Base-by-base conservation (phyloP, 2,113 vertebrate species). In the Notothenia rossii region DNA sequence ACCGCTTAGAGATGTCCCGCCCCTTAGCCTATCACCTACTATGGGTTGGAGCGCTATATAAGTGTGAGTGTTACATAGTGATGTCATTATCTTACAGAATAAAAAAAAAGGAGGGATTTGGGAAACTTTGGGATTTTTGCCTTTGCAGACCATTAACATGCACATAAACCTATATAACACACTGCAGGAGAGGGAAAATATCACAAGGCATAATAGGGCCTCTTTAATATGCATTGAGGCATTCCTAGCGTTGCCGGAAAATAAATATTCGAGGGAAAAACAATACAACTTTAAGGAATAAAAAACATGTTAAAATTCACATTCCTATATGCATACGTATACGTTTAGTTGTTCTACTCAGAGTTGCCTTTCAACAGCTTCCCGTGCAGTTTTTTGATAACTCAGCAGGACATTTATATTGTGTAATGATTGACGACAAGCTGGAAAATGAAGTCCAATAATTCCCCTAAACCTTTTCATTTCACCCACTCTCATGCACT, bases 401-500 rank as follows among this genome's bases (percentile, higher is more conserved):
- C 2, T 40, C 36, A 40, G 33, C 13, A 7, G 12, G 58, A 33
- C 51, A 17, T 58, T 65, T 18, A 13, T 8, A 55, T 33, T 0
- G 22, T 49, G 49, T 60, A 51, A 36, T 58, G 20, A 50, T 18
- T 10, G 58, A 65, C 43, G 10, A 11, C 62, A 12, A 54, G 60
- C 36, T 36, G 48, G 20, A 67, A 68, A 58, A 56, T 45, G 18
- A 51, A 72, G 18, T 75, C 51, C 33, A 40, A 22, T 56, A 50
- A 82, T 43, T 54, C 4, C 13, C 17, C 3, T 0, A 14, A 65
- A 50, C 36, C 43, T 36, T 62, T 75, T 72, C 2, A 82, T 79
- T 61, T 79, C 14, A 62, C 50, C 49, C 67, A 60, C 17, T 66
- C 49, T 71, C n/a, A 53, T 62, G n/a, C 29, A 36, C 40, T 82